Conservation (phyloP, 2,888 invertebrate species). For the Bunonema sp. region DNA sequence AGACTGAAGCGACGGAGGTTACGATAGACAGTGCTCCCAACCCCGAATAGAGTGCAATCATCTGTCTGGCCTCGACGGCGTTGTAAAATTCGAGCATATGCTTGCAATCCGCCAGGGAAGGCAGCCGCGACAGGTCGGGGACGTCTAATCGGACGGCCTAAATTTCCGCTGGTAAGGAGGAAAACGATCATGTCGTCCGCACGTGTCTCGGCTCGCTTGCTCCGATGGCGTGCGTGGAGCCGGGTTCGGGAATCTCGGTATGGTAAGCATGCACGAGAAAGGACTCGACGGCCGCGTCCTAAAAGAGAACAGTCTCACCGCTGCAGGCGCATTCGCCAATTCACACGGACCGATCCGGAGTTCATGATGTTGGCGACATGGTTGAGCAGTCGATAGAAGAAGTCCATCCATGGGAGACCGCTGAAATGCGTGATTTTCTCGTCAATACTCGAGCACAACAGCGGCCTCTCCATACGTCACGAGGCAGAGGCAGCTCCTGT, state of each 20-base stretch:
- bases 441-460: constrained; percentile 1
- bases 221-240: constrained; percentile 18
- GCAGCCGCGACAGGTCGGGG: constrained; percentile 67
- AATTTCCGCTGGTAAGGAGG: background rate
- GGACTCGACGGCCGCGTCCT: constrained; percentile 21
- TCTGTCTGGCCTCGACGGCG: constrained; percentile 80
- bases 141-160: too few species aligned
- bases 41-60: constrained; percentile 83
- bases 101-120: constrained; percentile 85
- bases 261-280: constrained; percentile 35
- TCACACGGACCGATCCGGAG: constrained; percentile 12
- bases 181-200: background rate
- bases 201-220: constrained; percentile 3
- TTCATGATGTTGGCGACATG: constrained; percentile 63
- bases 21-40: constrained; percentile 19
- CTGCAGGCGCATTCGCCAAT: background rate
- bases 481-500: constrained; percentile 60
- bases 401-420: constrained; percentile 86
- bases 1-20: too few species aligned
- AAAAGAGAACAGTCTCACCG: constrained; percentile 1
- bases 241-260: constrained; percentile 29
- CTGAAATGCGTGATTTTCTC: constrained; percentile 55
- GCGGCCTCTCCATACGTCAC: constrained; percentile 45
- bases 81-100: constrained; percentile 92
- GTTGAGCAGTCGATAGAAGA: constrained; percentile 73